Conservation (phyloP, 1,140 invertebrate species). For the Zaprionus camerounensis region DNA sequence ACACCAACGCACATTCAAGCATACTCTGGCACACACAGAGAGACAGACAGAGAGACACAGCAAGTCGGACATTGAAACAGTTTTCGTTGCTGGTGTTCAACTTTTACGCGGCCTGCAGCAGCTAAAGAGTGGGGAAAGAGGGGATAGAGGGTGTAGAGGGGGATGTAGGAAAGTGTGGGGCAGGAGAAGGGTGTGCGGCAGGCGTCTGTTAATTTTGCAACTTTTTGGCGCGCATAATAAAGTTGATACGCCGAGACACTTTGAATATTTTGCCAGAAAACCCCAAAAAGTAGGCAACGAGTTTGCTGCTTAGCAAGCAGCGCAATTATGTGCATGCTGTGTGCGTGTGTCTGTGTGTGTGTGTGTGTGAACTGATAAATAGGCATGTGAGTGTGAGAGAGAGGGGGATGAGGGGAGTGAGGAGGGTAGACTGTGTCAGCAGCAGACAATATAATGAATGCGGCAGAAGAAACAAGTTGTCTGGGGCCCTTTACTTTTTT, state of each 20-base stretch:
- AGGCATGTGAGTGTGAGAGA: constrained; percentile 10
- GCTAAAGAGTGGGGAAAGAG: too few relatives aligned
- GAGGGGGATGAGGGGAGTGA: background rate
- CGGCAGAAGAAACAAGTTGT: constrained; percentile 49
- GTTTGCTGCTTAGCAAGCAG: constrained; percentile 34
- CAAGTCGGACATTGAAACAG: constrained; percentile 66
- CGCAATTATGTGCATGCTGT: constrained; percentile 12
- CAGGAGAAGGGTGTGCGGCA: background rate
- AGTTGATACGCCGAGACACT: constrained; percentile 69
- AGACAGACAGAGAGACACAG: background rate
- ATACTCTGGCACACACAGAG: background rate
- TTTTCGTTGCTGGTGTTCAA: constrained; percentile 40
- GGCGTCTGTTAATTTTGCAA: constrained; percentile 70
- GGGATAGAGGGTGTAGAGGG: too few relatives aligned
- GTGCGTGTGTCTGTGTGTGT: background rate
- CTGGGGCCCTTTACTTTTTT: constrained; percentile 41
- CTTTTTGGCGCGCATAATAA: constrained; percentile 74
- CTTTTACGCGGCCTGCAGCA: constrained; percentile 29
- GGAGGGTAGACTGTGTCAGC: constrained; percentile 17
- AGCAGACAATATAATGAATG: constrained; percentile 69
- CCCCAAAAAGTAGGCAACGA: constrained; percentile 64
- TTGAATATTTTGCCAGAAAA: constrained; percentile 48
- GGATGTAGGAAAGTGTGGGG: background rate
- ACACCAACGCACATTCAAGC: constrained; percentile 12
- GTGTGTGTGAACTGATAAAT: constrained; percentile 27